Evolutionary conservation across 2,113 vertebrate genomes (phyloP).

Genomic region (Eurypyga helias): DNA sequence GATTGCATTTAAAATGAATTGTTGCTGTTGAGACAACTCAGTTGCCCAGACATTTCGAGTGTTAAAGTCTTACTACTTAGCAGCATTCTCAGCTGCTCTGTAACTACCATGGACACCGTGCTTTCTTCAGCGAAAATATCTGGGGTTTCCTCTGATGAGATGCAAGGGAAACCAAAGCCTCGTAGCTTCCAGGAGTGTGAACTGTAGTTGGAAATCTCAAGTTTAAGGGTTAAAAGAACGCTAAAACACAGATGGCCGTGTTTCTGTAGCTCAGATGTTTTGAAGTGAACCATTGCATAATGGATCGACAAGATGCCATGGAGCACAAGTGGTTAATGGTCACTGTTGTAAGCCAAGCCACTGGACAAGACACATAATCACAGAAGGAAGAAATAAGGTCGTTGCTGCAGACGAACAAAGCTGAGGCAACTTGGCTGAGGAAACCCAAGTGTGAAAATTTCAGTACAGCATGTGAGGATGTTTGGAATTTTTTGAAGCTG

Average conservation of each 20-base stretch:
- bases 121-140: neutral
- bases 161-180: neutral
- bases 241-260: neutral
- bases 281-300: neutral
- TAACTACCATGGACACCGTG: fast-evolving
- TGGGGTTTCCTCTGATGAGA: neutral
- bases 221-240: neutral
- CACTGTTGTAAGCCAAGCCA: neutral
- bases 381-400: neutral
- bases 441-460: neutral
- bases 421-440: neutral
- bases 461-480: neutral
- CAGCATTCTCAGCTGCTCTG: neutral
- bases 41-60: neutral
- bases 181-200: neutral
- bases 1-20: neutral
- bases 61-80: neutral
- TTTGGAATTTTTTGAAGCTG: neutral
- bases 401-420: neutral
- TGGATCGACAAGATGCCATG: neutral
- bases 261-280: neutral
- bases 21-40: neutral
- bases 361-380: neutral
- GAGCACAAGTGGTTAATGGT: neutral
- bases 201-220: neutral